phyloP scores from a whole-genome alignment of 2,888 invertebrate genomes.

The Ophion slaviceki region DNA sequence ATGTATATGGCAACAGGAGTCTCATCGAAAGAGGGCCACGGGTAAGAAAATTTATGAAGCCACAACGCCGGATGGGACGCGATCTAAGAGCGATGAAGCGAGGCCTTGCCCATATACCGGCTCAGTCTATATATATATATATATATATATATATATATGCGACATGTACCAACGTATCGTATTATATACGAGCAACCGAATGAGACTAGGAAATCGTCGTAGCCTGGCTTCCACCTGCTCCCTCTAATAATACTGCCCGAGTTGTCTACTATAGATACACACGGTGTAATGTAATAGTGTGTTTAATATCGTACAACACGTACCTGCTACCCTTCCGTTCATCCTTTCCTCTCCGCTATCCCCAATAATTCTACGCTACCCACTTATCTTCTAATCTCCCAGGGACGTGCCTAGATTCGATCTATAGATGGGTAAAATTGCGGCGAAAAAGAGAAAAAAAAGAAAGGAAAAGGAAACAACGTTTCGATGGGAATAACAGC shows the following conservation, averaged over 20 bases:
- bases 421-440: constrained; percentile 35
- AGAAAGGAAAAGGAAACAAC: not conserved
- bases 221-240: constrained; percentile 70
- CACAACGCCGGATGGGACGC: constrained; percentile 67
- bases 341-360: constrained; percentile 49
- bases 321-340: constrained; percentile 53
- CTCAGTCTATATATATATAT: not conserved
- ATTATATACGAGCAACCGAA: constrained; percentile 56
- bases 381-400: constrained; percentile 47
- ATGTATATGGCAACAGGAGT: not conserved
- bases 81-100: constrained; percentile 48
- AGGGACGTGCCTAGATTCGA: constrained; percentile 25
- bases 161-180: constrained; percentile 42
- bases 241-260: constrained; percentile 67
- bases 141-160: constrained; percentile 34
- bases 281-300: constrained; percentile 38
- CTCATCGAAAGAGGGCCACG: constrained; percentile 55
- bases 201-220: constrained; percentile 68
- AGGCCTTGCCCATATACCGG: constrained; percentile 36
- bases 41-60: constrained; percentile 70
- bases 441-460: not conserved
- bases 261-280: constrained; percentile 53
- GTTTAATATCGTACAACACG: constrained; percentile 55
- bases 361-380: constrained; percentile 38
- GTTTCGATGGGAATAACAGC: constrained; percentile 28